Evolutionary conservation across 1,140 invertebrate genomes (phyloP).

Genomic region (Lucilia sericata): DNA sequence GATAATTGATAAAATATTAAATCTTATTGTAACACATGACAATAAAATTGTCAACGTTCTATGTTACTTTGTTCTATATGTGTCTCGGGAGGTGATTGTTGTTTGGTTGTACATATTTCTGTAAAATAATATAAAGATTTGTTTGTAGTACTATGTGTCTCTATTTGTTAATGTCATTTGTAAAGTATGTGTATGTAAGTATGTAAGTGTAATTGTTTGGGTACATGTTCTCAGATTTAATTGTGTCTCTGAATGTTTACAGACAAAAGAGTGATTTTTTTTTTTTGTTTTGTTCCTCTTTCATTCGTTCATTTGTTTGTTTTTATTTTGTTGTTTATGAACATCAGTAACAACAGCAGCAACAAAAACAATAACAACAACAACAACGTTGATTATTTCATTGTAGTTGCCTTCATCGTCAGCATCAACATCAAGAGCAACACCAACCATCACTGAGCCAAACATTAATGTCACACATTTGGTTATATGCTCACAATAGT

Average conservation of each 20-base stretch:
- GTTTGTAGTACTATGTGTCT: not conserved
- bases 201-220: not conserved
- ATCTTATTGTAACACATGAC: slow-evolving; percentile 16
- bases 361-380: not conserved
- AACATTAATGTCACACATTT: slow-evolving; percentile 16
- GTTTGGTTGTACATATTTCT: not conserved
- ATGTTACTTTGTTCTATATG: not conserved
- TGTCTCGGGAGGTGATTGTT: not conserved
- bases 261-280: not conserved
- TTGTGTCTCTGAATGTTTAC: slow-evolving; percentile 1
- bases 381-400: slow-evolving; percentile 11
- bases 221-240: slow-evolving; percentile 1
- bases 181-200: not conserved
- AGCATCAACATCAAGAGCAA: not conserved
- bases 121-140: no score
- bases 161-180: slow-evolving; percentile 11
- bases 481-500: no score
- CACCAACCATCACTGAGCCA: not conserved
- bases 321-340: no score
- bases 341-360: not conserved
- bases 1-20: slow-evolving; percentile 18
- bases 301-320: not conserved
- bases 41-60: slow-evolving; percentile 16
- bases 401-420: not conserved
- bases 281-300: not conserved